These are phyloP conservation scores for Acleris holmiana DNA, from an alignment of 2,888 invertebrate species.

Conservation along the genomic window DNA sequence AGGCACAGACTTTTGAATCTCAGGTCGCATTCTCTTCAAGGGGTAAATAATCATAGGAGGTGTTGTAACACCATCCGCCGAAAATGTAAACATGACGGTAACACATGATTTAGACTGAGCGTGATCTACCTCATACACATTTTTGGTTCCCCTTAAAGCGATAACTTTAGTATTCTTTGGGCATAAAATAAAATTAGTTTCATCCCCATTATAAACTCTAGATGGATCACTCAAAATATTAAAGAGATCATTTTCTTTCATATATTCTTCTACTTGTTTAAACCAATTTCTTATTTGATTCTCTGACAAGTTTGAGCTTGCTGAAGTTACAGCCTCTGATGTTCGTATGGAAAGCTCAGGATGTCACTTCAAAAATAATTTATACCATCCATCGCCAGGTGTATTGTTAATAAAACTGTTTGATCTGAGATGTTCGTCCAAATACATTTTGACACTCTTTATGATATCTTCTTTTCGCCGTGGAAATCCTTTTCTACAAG, in stretches of 20 bases:
- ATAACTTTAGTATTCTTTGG: constrained; percentile 46
- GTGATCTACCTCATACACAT: constrained; percentile 60
- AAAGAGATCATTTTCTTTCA: constrained; percentile 40
- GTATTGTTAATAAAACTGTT: too few species aligned
- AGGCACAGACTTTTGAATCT: constrained; percentile 39
- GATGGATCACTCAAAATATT: constrained; percentile 42
- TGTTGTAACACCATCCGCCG: constrained; percentile 46
- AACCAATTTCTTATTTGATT: too few species aligned
- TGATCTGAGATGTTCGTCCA: constrained; percentile 11
- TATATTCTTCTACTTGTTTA: neutral
- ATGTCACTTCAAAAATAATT: too few species aligned
- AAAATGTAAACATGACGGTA: constrained; percentile 62
- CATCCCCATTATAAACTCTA: constrained; percentile 50
- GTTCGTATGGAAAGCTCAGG: too few species aligned
- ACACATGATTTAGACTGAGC: constrained; percentile 53
- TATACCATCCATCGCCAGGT: too few species aligned
- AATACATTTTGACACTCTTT: constrained; percentile 1
- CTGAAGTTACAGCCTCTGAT: too few species aligned
- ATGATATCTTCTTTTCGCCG: neutral
- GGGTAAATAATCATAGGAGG: too few species aligned
- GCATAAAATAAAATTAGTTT: constrained; percentile 48
- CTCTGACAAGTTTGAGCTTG: too few species aligned
- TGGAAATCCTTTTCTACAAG: constrained; percentile 2
- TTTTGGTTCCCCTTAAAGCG: constrained; percentile 46
- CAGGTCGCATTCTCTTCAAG: constrained; percentile 38